Conservation (phyloP, 2,113 vertebrate species). For the mouse (Mus musculus) region GRCm39 chr8:51323001-51323500, state of each 20-base stretch:
- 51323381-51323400: neutral
- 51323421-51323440: neutral
- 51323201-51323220: too few species aligned
- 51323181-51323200: too few species aligned
- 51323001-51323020: neutral
- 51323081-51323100: neutral
- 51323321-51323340: neutral
- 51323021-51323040: neutral
- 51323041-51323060: neutral
- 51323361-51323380: accelerated
- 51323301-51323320: too few species aligned
- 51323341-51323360: neutral
- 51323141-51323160: too few species aligned
- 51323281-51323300: too few species aligned
- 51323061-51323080: neutral
- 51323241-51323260: too few species aligned
- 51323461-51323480: neutral
- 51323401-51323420: neutral
- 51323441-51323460: neutral
- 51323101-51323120: neutral
- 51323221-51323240: too few species aligned
- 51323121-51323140: too few species aligned
- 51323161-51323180: too few species aligned
- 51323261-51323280: too few species aligned
- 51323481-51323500: neutral